A percentile compares a stretch with the other conserved stretches of the same genome.
Evolutionary conservation across 2,888 invertebrate genomes (phyloP).

Genomic region (Eurytoma californica): DNA sequence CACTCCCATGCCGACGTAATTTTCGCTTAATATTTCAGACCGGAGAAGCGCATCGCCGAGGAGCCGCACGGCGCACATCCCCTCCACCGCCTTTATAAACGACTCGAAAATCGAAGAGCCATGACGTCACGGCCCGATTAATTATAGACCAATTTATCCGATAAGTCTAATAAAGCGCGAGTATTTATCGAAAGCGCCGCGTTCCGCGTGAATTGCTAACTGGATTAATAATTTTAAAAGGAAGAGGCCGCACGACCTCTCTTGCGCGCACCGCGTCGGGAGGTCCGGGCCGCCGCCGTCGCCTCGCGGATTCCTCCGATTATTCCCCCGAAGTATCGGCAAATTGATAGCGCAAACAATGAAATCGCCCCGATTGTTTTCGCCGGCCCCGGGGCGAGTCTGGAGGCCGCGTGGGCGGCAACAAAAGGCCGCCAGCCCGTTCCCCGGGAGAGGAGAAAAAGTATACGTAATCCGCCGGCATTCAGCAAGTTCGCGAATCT

Average conservation of each 20-base stretch:
- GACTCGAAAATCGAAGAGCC: background rate
- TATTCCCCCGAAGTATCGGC: background rate
- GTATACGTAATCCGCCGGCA: background rate
- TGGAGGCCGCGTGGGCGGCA: background rate
- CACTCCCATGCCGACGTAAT: background rate
- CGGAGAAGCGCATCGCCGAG: no score
- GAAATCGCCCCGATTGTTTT: background rate
- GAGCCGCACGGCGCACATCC: no score
- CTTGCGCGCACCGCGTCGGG: no score
- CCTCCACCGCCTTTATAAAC: background rate
- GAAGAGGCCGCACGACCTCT: background rate
- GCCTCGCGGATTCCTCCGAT: no score
- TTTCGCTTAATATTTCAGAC: background rate
- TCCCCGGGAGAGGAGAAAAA: background rate
- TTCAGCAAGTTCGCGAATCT: background rate
- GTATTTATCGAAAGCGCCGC: background rate
- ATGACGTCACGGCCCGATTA: conserved; percentile 24
- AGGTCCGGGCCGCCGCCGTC: no score
- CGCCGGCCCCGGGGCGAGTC: background rate
- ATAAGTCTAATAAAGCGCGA: conserved; percentile 13
- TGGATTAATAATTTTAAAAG: background rate
- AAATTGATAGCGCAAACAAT: conserved; percentile 10
- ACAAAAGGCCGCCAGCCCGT: background rate
- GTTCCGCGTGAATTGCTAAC: background rate
- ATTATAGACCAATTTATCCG: conserved; percentile 36